A percentile compares a stretch with the other conserved stretches of the same genome.
These are phyloP conservation scores for Megalops cyprinoides DNA, from an alignment of 2,797 vertebrate species.

Conservation along the genomic window DNA sequence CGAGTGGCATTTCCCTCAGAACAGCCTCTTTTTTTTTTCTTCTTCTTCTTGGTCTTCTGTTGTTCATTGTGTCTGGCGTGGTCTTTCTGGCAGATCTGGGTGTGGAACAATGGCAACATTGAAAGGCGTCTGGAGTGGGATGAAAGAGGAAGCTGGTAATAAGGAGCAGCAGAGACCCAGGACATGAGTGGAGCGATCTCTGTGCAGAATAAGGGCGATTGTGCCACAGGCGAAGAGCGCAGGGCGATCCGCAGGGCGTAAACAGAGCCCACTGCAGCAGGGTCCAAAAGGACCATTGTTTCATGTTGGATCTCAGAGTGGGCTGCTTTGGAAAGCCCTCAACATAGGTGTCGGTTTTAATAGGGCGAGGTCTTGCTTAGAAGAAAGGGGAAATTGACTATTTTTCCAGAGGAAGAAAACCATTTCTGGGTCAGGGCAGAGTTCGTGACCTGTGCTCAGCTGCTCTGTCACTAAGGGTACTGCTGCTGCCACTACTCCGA, in stretches of 20 bases:
- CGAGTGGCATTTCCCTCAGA: too few relatives aligned
- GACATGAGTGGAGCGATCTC: slow-evolving; percentile 68
- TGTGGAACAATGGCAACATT: slow-evolving; percentile 65
- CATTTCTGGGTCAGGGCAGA: background rate
- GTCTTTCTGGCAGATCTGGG: slow-evolving; percentile 42
- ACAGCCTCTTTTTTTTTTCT: background rate
- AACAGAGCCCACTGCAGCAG: slow-evolving; percentile 68
- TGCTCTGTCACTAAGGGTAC: background rate
- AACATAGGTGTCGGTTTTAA: slow-evolving; percentile 60
- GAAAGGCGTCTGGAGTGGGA: slow-evolving; percentile 69
- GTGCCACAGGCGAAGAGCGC: slow-evolving; percentile 49
- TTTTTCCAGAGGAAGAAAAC: background rate
- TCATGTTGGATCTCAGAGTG: slow-evolving; percentile 52
- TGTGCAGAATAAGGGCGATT: slow-evolving; percentile 70
- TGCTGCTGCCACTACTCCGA: too few relatives aligned
- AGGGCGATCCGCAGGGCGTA: slow-evolving; percentile 39
- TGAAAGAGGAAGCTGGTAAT: slow-evolving; percentile 69
- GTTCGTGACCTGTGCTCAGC: background rate
- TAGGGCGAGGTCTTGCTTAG: slow-evolving; percentile 63
- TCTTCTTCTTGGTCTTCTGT: background rate
- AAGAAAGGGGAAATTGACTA: slow-evolving; percentile 66
- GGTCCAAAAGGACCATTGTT: slow-evolving; percentile 64
- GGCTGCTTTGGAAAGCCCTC: slow-evolving; percentile 64
- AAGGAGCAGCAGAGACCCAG: slow-evolving; percentile 65
- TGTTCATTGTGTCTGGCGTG: background rate